Evolutionary conservation across 1,140 invertebrate species (phyloP), one percentile per base, ranked within the genome.

Genomic region (Olivierus martensii): DNA sequence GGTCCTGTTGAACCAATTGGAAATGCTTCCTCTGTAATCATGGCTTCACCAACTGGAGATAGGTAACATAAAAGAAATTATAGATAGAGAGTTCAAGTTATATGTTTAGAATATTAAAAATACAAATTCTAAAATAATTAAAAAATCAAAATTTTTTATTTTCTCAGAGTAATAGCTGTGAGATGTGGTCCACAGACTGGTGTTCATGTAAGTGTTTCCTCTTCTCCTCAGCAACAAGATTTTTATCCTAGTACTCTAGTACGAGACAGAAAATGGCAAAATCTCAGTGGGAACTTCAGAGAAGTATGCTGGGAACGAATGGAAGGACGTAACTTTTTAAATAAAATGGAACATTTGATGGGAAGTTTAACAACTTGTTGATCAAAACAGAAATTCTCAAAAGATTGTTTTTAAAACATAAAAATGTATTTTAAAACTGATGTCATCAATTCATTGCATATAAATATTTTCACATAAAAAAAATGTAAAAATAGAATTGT

Each of bases 321-420:
- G 79, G 89, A 95, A 67, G 92, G 92, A n/a, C 87, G 87, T 63
- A 95, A 93, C 72, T 94, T 96, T 67, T 73, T 94, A 1, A 92
- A 91, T 62, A 95, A 95, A 77, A 90, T 96, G 80, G 92, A 96
- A 75, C 75, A 93, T 55, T 74, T 96, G 5, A 93, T 96, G 89
- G 89, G 91, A 18, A 84, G 85, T 60, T 70, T 92, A 14, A 89
- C 81, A 19, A 51, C 56, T 17, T 49, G 46, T 19, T 56, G 36
- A 52, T 9, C 28, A 28, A 15, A 41, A 4, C 5, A 28, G 28
- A 28, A 28, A 28, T 28, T 28, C 9, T 4, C 28, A 28, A 28
- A 9, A 28, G 9, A 28, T 28, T 28, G 4, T 4, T 28, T 28
- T 28, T 28, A 6, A 9, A 28, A 28, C 28, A 28, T 28, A n/a